These are phyloP conservation scores for Bolinopsis microptera DNA, from an alignment of 37 sponge, comb jelly and placozoan species.

Conservation along the genomic window DNA sequence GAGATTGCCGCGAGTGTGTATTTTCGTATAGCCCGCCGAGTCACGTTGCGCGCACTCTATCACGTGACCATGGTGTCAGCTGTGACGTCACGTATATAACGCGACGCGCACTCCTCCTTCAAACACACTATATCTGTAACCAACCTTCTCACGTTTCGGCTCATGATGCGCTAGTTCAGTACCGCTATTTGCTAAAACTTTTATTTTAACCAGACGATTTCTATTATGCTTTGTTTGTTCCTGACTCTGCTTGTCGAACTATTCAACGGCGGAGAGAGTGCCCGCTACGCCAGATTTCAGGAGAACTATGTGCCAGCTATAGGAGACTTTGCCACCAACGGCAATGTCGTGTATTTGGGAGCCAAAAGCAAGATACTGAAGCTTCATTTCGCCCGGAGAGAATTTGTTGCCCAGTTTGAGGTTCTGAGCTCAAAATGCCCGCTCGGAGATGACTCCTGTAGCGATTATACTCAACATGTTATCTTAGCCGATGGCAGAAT, in stretches of 20 bases:
- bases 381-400: slow-evolving; percentile 6
- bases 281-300: slow-evolving; percentile 25
- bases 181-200: no score
- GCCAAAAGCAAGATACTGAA: slow-evolving; percentile 36
- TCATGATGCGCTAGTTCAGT: no score
- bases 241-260: background rate
- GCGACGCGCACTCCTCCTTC: background rate
- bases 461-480: slow-evolving; percentile 38
- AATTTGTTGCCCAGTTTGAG: slow-evolving; percentile 32
- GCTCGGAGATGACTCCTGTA: background rate
- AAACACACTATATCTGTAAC: background rate
- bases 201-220: no score
- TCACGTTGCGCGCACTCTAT: background rate
- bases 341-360: slow-evolving; percentile 41
- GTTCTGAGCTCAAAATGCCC: slow-evolving; percentile 17
- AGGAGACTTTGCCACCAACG: slow-evolving; percentile 23
- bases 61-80: background rate
- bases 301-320: slow-evolving; percentile 9
- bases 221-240: background rate
- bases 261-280: background rate
- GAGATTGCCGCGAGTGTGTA: background rate
- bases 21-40: background rate
- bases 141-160: background rate
- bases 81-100: background rate
- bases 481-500: background rate